Evolutionary conservation across 2,888 invertebrate genomes (phyloP), one percentile per base, ranked within the genome.

Genomic region (Heliconius ismenius): DNA sequence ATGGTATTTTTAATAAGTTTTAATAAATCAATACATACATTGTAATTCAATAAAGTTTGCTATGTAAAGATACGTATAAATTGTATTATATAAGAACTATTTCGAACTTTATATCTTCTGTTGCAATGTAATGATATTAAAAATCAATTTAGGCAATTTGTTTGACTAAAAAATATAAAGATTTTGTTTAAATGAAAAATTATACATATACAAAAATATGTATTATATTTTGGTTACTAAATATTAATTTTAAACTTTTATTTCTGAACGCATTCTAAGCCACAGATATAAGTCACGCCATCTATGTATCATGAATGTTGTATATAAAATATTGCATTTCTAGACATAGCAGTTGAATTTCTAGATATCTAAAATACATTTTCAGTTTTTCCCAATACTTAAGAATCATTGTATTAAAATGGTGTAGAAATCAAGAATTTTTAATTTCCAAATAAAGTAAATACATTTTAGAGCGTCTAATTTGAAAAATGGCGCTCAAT

Each of bases 401-500:
- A n/a, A n/a, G 13, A 21, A 4, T 2, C 13, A 4, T 28, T 54
- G 7, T n/a, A 54, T 54, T 49, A 32, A 24, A 32, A 6, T 54
- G 3, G 21, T 2, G 11, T 15, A 13, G 3, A 9, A 21, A 21
- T 24, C 2, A n/a, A n/a, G 21, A n/a, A n/a, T 54, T 15, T 54
- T 21, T 13, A 54, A 54, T 21, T 4, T 1, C 2, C 49, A 18
- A 58, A 43, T n/a, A 62, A 54, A 62, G 10, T 2, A 7, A 60
- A 39, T 73, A 73, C 4, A 36, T 18, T 60, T 26, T 39, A 26
- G 26, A 36, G 28, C 49, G 13, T 65, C 32, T 74, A 73, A 75
- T 81, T 83, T 80, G 75, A 83, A 85, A 81, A 77, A 49, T 82
- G 75, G 83, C 86, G 86, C 82, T 80, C 78, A 78, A 76, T 67